Evolutionary conservation across 1,140 invertebrate genomes (phyloP).

Genomic region (Tetragnatha versicolor): DNA sequence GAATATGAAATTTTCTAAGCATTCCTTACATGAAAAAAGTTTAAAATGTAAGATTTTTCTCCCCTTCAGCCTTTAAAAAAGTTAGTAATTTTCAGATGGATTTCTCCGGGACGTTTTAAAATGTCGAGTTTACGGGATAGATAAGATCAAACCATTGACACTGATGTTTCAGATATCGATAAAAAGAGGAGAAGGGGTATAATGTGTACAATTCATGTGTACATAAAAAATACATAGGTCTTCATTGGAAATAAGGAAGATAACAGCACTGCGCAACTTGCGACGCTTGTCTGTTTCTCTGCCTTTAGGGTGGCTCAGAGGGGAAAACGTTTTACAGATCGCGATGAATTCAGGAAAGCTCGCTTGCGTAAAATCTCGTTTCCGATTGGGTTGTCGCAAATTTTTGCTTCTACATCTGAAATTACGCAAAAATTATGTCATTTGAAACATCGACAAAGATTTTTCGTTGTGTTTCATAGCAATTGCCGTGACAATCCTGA

Average conservation of each 20-base stretch:
- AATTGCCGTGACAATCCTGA: too few species aligned
- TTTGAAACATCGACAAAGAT: too few species aligned
- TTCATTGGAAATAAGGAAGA: not conserved
- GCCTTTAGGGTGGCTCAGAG: not conserved
- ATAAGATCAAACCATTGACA: not conserved
- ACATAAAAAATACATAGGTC: not conserved
- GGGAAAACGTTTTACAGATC: conserved; percentile 36
- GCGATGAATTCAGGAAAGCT: too few species aligned
- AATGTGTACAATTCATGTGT: not conserved
- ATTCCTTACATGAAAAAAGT: not conserved
- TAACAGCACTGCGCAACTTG: not conserved
- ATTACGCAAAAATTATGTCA: too few species aligned
- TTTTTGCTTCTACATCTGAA: too few species aligned
- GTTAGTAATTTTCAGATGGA: not conserved
- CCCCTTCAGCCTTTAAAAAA: not conserved
- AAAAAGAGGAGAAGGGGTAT: not conserved
- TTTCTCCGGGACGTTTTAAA: not conserved
- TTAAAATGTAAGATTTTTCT: not conserved
- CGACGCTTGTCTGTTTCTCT: conserved; percentile 2
- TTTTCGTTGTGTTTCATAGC: too few species aligned
- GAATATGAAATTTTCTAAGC: not conserved
- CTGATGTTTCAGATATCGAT: not conserved
- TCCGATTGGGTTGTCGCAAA: too few species aligned
- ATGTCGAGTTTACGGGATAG: not conserved
- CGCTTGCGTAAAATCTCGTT: too few species aligned